Percentiles rank a stretch among this genome's conserved stretches.
These are phyloP conservation scores for Peromyscus aztecus DNA, from an alignment of 2,797 vertebrate species.

Conservation along the genomic window DNA sequence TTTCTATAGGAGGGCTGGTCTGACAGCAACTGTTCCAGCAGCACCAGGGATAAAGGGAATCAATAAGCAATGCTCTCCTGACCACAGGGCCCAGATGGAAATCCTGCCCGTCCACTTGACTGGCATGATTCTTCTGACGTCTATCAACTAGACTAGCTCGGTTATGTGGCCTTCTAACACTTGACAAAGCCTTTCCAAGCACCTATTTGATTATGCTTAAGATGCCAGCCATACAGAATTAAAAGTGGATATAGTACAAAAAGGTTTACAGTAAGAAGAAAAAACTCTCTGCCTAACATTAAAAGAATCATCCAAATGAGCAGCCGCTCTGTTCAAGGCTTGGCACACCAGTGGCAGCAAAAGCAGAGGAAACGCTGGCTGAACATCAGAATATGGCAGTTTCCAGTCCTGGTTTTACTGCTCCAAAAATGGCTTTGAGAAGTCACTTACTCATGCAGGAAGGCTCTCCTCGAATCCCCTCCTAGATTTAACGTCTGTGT, in stretches of 20 bases:
- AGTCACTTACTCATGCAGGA: constrained; percentile 27
- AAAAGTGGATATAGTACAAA: constrained; percentile 40
- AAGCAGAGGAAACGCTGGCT: constrained; percentile 30
- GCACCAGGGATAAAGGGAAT: background rate
- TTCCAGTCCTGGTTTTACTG: constrained; percentile 43
- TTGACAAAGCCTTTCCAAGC: constrained; percentile 12
- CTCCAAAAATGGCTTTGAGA: constrained; percentile 47
- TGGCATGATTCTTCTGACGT: background rate
- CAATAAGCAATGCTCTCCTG: background rate
- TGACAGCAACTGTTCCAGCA: constrained; percentile 1
- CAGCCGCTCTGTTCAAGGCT: constrained; percentile 26
- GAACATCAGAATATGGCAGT: constrained; percentile 48
- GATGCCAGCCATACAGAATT: background rate
- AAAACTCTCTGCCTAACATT: background rate
- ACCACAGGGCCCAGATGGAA: background rate
- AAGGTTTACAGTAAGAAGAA: background rate
- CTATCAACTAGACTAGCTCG: background rate
- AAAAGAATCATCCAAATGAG: constrained; percentile 40
- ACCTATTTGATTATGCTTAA: background rate
- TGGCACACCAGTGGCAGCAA: constrained; percentile 18
- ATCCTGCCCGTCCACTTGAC: background rate
- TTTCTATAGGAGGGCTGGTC: background rate
- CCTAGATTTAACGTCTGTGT: constrained; percentile 1
- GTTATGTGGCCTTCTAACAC: background rate
- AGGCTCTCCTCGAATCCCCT: constrained; percentile 5